Evolutionary conservation across 2,888 invertebrate genomes (phyloP), one percentile per base, ranked within the genome.

Genomic region (Platerodrilus igneus): DNA sequence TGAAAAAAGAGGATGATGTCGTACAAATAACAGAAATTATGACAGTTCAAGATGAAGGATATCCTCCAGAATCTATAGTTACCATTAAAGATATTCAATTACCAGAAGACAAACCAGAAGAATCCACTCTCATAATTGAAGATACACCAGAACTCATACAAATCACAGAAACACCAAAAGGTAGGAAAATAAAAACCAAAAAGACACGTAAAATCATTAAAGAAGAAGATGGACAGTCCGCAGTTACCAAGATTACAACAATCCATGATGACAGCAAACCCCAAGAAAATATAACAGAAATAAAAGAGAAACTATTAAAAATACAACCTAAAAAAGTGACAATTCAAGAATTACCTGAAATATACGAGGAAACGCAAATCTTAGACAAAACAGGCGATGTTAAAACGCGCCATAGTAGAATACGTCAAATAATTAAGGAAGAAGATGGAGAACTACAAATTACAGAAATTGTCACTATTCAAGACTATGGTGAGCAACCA

Each of bases 181-280:
- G 58, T 5, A 44, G 42, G 25, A 58, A 52, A 38, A 56, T 50
- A 44, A 55, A 50, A 30, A 62, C 62, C 18, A 59, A 64, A 8
- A 70, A 66, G 33, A 70, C 65, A 30, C 60, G 69, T 19, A 55
- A 64, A 0, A 63, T 70, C 20, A 70, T 62, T 41, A 71, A 70
- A 50, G 64, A 63, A 1, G 68, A 52, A 48, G 69, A 63, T 31
- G 53, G 60, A 26, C 66, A 62, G 49, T 59, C 68, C 22, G 70
- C 69, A 48, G 50, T 64, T 4, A 73, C 69, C 0, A 67, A 71
- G 63, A 70, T 72, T 29, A 56, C 64, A 33, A 70, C 70, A 11
- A 59, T 70, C 22, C 64, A 66, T 52, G 60, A 68, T 51, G 70
- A 70, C 37, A 67, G 64, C n/a, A 57, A 63, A 33, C 58, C 67